Conservation (phyloP, 2,113 vertebrate genomes). For the Rhadina sibilatrix region DNA sequence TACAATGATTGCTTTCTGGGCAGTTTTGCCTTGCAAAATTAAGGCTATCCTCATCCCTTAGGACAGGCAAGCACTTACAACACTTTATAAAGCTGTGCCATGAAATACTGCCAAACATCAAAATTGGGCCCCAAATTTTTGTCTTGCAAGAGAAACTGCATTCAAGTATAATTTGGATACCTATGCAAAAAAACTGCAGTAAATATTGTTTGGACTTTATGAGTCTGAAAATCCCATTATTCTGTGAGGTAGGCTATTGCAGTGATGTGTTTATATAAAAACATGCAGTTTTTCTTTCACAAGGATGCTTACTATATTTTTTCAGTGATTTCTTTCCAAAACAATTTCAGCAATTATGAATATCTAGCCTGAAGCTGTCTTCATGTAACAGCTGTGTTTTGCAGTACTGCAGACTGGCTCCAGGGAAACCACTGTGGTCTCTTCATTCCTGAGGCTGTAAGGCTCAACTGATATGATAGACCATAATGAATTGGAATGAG, state of each 20-base stretch:
- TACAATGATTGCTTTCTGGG: neutral
- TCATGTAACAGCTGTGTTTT: neutral
- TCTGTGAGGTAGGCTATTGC: neutral
- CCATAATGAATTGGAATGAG: constrained; percentile 34
- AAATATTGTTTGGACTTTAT: neutral
- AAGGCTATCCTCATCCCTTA: neutral
- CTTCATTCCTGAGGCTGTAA: neutral
- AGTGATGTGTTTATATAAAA: neutral
- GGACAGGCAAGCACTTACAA: neutral
- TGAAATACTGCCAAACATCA: neutral
- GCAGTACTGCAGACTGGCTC: constrained; percentile 12
- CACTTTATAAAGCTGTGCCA: neutral
- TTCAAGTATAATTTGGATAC: neutral
- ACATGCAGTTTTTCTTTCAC: neutral
- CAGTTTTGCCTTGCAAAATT: neutral
- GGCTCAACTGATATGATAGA: constrained; percentile 2
- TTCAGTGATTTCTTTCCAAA: neutral
- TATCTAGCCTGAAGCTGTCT: neutral
- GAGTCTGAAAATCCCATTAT: neutral
- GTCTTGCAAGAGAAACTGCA: neutral
- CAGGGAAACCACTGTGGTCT: constrained; percentile 24
- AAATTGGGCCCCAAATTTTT: neutral
- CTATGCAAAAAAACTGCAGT: neutral
- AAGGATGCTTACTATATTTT: neutral
- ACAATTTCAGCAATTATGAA: neutral